Conservation (phyloP, 2,888 invertebrate species). For the Mycalesis mineus region DNA sequence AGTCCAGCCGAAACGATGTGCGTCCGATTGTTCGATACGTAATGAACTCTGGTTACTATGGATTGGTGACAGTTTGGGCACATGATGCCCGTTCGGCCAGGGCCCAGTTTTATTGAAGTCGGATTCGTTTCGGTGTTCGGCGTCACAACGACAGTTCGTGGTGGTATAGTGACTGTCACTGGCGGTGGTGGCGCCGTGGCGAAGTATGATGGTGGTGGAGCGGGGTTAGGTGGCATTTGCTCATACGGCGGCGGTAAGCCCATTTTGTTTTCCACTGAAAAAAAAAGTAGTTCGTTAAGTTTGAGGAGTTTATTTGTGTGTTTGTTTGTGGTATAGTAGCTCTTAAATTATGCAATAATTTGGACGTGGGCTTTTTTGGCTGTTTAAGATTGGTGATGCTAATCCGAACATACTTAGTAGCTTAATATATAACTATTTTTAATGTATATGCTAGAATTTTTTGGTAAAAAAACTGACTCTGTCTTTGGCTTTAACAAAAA, state of each 20-base stretch:
- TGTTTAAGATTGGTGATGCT: too few species aligned
- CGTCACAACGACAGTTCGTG: constrained; percentile 61
- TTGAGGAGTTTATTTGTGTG: too few species aligned
- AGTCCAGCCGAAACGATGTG: constrained; percentile 69
- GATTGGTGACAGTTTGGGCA: constrained; percentile 62
- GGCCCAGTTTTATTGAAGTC: constrained; percentile 50
- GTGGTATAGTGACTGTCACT: constrained; percentile 35
- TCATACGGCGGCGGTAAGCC: constrained; percentile 69
- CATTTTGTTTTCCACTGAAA: constrained; percentile 75
- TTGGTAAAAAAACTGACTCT: too few species aligned
- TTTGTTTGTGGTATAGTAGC: too few species aligned
- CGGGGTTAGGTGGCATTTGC: constrained; percentile 54
- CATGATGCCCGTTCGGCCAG: constrained; percentile 62
- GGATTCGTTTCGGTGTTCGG: constrained; percentile 32
- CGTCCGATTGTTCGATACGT: constrained; percentile 66
- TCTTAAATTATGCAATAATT: too few species aligned
- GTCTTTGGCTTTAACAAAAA: too few species aligned
- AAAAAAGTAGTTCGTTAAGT: neutral
- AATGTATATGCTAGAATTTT: too few species aligned
- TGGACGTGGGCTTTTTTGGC: too few species aligned
- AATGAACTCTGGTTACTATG: constrained; percentile 64
- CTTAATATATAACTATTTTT: too few species aligned
- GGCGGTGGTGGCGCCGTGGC: constrained; percentile 63
- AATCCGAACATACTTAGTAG: too few species aligned
- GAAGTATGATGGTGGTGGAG: constrained; percentile 68